Evolutionary conservation across 2,888 invertebrate genomes (phyloP).

Genomic region (Thyatira batis): DNA sequence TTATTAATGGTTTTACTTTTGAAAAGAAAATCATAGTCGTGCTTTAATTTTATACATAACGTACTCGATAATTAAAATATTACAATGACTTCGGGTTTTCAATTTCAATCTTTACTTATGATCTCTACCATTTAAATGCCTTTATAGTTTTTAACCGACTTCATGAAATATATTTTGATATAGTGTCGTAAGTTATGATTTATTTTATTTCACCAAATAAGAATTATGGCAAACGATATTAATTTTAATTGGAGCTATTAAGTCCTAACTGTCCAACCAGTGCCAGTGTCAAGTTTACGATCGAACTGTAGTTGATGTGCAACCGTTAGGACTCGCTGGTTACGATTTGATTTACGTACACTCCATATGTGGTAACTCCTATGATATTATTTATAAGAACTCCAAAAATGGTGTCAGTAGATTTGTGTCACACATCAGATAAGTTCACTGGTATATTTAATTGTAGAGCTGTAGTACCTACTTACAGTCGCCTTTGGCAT

Average conservation of each 20-base stretch:
- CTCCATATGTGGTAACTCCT: neutral
- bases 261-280: conserved; percentile 6
- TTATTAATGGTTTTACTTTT: neutral
- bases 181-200: neutral
- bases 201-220: neutral
- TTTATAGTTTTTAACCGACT: neutral
- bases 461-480: neutral
- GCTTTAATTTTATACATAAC: no score
- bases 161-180: neutral
- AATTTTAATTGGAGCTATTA: neutral
- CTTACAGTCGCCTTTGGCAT: neutral
- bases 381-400: neutral
- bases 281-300: conserved; percentile 22
- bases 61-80: no score
- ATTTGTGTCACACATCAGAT: neutral
- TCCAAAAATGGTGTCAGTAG: neutral
- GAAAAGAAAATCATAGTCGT: no score
- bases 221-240: neutral
- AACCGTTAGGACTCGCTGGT: neutral
- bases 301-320: conserved; percentile 7
- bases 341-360: neutral
- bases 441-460: neutral
- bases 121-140: neutral
- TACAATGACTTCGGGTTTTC: no score
- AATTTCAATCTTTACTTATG: no score